A percentile compares a stretch with the other conserved stretches of the same genome.
Evolutionary conservation across 2,888 invertebrate species (phyloP).

Genomic region (Poecilobothrus nobilitatus): DNA sequence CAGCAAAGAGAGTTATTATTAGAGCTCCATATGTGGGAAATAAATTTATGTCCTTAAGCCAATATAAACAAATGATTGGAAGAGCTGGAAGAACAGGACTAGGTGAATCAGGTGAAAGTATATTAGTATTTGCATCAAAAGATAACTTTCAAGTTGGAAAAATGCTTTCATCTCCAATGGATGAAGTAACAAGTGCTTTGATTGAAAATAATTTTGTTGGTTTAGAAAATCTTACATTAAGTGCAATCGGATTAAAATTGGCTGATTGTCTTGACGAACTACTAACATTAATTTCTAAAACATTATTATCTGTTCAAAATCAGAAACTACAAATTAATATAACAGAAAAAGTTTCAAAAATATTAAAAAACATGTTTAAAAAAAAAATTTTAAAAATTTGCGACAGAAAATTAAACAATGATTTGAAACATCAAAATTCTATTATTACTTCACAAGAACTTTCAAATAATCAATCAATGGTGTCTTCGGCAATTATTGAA

Average conservation of each 20-base stretch:
- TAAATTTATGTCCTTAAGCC: slow-evolving; percentile 62
- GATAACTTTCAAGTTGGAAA: slow-evolving; percentile 53
- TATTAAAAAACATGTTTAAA: slow-evolving; percentile 40
- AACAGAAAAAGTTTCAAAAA: slow-evolving; percentile 31
- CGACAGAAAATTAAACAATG: not conserved
- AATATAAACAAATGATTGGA: slow-evolving; percentile 94
- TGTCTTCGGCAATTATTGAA: slow-evolving; percentile 16
- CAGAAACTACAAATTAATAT: slow-evolving; percentile 36
- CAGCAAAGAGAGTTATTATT: slow-evolving; percentile 81
- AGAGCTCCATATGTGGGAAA: slow-evolving; percentile 75
- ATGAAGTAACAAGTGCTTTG: slow-evolving; percentile 53
- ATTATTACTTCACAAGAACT: slow-evolving; percentile 38
- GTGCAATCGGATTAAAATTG: slow-evolving; percentile 58
- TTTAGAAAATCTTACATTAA: slow-evolving; percentile 56
- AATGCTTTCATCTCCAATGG: slow-evolving; percentile 57
- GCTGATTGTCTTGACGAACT: slow-evolving; percentile 50
- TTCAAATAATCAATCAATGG: slow-evolving; percentile 13
- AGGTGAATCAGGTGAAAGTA: slow-evolving; percentile 72
- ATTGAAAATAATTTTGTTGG: slow-evolving; percentile 48
- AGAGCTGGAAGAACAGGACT: slow-evolving; percentile 88
- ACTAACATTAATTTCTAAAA: slow-evolving; percentile 48
- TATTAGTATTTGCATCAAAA: slow-evolving; percentile 61
- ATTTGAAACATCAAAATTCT: slow-evolving; percentile 27
- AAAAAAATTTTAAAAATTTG: slow-evolving; percentile 36
- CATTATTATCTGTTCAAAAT: slow-evolving; percentile 61